Percentiles rank a stretch among this genome's conserved stretches.
Conservation (phyloP, 2,797 vertebrate species). For the Smutsia temminckii region DNA sequence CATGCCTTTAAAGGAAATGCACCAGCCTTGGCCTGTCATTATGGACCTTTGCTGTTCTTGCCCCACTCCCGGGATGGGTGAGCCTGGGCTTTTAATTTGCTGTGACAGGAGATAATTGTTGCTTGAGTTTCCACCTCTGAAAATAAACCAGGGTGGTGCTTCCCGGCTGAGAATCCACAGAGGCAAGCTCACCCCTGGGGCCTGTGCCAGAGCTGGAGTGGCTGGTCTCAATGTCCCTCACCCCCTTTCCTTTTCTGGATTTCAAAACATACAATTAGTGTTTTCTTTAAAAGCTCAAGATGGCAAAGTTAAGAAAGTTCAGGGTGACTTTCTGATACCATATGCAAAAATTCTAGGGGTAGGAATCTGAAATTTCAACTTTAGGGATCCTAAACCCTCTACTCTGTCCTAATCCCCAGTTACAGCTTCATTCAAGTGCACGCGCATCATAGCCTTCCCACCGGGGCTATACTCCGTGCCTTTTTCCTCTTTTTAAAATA, state of each 20-base stretch:
- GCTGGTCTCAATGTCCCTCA: slow-evolving; percentile 61
- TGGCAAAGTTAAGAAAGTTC: slow-evolving; percentile 62
- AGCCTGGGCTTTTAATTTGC: slow-evolving; percentile 81
- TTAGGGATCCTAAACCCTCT: not conserved
- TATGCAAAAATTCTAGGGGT: not conserved
- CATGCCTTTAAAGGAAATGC: slow-evolving; percentile 81
- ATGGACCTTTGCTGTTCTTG: slow-evolving; percentile 70
- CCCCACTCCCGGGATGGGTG: slow-evolving; percentile 61
- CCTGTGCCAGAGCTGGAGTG: not conserved
- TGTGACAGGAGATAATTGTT: slow-evolving; percentile 83
- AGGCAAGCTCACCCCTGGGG: slow-evolving; percentile 32
- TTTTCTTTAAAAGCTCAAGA: slow-evolving; percentile 75
- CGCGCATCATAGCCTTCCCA: not conserved
- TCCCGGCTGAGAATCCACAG: slow-evolving; percentile 62
- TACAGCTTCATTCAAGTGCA: slow-evolving; percentile 21
- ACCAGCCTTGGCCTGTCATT: slow-evolving; percentile 80
- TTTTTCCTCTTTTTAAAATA: slow-evolving; percentile 2
- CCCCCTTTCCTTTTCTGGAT: slow-evolving; percentile 71
- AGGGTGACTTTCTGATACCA: slow-evolving; percentile 67
- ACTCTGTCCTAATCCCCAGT: slow-evolving; percentile 1
- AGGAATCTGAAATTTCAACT: slow-evolving; percentile 46
- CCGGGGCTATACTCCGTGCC: not conserved
- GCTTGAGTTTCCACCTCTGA: slow-evolving; percentile 82
- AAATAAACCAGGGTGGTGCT: slow-evolving; percentile 86
- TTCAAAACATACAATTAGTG: slow-evolving; percentile 78